Evolutionary conservation across 1,140 invertebrate genomes (phyloP).

Genomic region (Papilio polyxenes): DNA sequence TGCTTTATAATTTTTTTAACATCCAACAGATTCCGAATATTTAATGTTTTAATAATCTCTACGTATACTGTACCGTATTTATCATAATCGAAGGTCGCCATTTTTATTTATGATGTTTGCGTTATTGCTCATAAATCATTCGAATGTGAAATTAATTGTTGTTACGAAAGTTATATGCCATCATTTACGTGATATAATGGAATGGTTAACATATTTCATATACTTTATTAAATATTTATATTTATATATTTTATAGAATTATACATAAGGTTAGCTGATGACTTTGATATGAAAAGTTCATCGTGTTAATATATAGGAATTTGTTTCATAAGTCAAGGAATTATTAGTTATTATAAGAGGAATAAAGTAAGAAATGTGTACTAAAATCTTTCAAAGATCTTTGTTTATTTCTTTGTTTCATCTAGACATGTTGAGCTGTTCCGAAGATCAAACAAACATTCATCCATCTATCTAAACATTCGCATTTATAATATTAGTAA

Average conservation of each 20-base stretch:
- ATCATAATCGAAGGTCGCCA: not conserved
- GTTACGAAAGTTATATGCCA: slow-evolving; percentile 4
- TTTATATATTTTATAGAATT: not conserved
- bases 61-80: not conserved
- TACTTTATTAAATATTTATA: not conserved
- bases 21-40: not conserved
- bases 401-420: not conserved
- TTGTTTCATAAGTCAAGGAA: too few relatives aligned
- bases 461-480: too few relatives aligned
- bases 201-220: not conserved
- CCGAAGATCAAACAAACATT: too few relatives aligned
- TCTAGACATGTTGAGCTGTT: too few relatives aligned
- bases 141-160: slow-evolving; percentile 3
- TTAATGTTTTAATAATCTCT: not conserved
- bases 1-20: too few relatives aligned
- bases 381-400: not conserved
- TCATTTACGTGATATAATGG: not conserved
- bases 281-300: too few relatives aligned
- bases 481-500: too few relatives aligned
- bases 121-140: slow-evolving; percentile 20
- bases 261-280: not conserved
- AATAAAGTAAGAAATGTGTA: not conserved
- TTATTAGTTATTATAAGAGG: too few relatives aligned
- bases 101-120: slow-evolving; percentile 25
- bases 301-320: too few relatives aligned